These are phyloP conservation scores for Orientallactaga bullata DNA, from an alignment of 2,113 vertebrate genomes.

Conservation along the genomic window DNA sequence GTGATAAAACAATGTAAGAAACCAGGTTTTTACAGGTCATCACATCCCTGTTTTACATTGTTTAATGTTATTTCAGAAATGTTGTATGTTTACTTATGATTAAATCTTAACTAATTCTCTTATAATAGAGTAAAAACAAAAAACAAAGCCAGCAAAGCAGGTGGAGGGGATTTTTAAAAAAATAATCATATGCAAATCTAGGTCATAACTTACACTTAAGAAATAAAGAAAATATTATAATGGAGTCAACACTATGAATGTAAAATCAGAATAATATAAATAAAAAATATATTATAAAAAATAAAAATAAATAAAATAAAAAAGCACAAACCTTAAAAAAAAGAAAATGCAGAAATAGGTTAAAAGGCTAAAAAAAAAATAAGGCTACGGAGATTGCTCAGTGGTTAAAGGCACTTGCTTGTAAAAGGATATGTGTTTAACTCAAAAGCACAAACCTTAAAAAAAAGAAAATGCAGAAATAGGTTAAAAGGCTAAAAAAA, in stretches of 20 bases:
- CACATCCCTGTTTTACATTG: neutral
- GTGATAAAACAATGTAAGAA: neutral
- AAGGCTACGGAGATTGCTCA: no score
- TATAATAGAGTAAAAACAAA: neutral
- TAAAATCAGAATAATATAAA: no score
- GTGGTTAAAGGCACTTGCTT: neutral
- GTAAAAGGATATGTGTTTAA: neutral
- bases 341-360: slow-evolving; percentile 55
- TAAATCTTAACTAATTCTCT: neutral
- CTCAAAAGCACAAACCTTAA: no score
- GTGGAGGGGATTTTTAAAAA: neutral
- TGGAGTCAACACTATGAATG: no score
- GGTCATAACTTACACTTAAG: neutral
- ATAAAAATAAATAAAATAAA: no score
- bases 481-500: slow-evolving; percentile 40
- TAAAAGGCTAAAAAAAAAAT: slow-evolving; percentile 27
- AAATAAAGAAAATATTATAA: neutral
- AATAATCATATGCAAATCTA: neutral
- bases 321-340: no score
- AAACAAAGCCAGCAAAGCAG: neutral
- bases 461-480: slow-evolving; percentile 58
- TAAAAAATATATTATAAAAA: no score
- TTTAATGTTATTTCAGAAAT: slow-evolving; percentile 24
- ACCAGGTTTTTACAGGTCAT: neutral
- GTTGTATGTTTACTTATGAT: neutral